Evolutionary conservation across 2,888 invertebrate species (phyloP).

Genomic region (Drosophila subquinaria): DNA sequence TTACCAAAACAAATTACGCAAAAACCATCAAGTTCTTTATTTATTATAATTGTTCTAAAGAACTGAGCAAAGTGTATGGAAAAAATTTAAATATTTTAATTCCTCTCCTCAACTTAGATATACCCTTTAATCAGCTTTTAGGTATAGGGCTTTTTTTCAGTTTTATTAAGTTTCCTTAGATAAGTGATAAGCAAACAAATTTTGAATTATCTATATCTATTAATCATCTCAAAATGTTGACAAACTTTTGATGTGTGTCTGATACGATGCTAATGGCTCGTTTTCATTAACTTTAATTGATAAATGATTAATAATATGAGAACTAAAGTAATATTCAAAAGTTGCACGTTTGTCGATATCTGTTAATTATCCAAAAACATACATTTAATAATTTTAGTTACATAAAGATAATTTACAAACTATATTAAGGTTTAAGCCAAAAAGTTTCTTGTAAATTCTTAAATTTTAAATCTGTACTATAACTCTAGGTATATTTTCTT

Average conservation of each 20-base stretch:
- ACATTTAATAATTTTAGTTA: too few species aligned
- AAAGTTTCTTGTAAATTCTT: too few species aligned
- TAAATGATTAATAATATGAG: conserved; percentile 2
- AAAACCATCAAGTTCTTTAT: neutral
- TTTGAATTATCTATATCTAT: neutral
- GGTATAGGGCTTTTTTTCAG: too few species aligned
- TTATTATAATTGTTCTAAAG: neutral
- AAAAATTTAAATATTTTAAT: neutral
- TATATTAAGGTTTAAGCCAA: too few species aligned
- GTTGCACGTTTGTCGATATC: neutral
- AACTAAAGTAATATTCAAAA: neutral
- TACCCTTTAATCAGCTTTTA: neutral
- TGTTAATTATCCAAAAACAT: conserved; percentile 1
- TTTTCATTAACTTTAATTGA: conserved; percentile 3
- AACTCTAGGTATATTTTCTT: too few species aligned
- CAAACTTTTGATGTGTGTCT: neutral
- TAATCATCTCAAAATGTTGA: conserved; percentile 2
- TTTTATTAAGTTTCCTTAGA: neutral
- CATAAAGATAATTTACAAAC: too few species aligned
- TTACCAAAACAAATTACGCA: neutral
- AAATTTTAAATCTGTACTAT: too few species aligned
- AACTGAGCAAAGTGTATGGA: conserved; percentile 1
- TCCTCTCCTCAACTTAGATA: neutral
- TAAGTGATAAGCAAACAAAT: neutral
- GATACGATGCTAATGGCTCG: neutral